phyloP scores from a whole-genome alignment of 2,888 invertebrate genomes.

The Napeogenes sylphis region DNA sequence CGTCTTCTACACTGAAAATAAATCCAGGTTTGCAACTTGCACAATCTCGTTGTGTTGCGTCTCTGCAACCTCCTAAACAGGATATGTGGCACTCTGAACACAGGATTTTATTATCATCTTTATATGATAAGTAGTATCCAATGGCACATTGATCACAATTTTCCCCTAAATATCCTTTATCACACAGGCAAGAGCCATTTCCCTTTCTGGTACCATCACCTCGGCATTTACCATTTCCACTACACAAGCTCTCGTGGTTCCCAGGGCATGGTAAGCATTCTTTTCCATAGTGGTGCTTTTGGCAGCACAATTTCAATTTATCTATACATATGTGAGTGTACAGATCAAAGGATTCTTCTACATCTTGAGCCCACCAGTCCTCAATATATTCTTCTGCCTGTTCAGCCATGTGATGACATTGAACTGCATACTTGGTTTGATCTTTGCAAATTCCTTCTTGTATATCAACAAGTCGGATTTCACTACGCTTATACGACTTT shows the following conservation, averaged over 20 bases:
- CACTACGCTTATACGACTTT: conserved; percentile 89
- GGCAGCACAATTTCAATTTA: conserved; percentile 88
- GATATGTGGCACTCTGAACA: conserved; percentile 89
- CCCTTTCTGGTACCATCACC: conserved; percentile 96
- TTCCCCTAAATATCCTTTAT: conserved; percentile 87
- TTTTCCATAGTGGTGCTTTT: conserved; percentile 88
- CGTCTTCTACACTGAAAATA: conserved; percentile 83
- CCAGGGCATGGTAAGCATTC: conserved; percentile 89
- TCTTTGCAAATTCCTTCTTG: conserved; percentile 92
- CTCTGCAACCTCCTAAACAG: conserved; percentile 86
- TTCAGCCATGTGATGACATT: conserved; percentile 91
- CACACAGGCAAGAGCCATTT: conserved; percentile 92
- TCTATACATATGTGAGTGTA: conserved; percentile 87
- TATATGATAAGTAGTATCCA: conserved; percentile 85
- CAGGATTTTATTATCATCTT: conserved; percentile 83
- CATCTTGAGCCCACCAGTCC: conserved; percentile 89
- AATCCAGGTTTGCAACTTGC: conserved; percentile 83
- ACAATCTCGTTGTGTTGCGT: conserved; percentile 83
- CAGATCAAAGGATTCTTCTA: conserved; percentile 57
- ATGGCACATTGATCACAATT: conserved; percentile 86
- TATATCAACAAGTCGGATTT: conserved; percentile 93
- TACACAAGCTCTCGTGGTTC: conserved; percentile 85
- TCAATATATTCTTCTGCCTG: conserved; percentile 89
- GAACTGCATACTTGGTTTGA: conserved; percentile 81
- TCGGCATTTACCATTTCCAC: conserved; percentile 86